Percentiles rank a stretch among this genome's conserved stretches.
phyloP scores from a whole-genome alignment of 2,888 invertebrate species.

The Polylopha cassiicola region DNA sequence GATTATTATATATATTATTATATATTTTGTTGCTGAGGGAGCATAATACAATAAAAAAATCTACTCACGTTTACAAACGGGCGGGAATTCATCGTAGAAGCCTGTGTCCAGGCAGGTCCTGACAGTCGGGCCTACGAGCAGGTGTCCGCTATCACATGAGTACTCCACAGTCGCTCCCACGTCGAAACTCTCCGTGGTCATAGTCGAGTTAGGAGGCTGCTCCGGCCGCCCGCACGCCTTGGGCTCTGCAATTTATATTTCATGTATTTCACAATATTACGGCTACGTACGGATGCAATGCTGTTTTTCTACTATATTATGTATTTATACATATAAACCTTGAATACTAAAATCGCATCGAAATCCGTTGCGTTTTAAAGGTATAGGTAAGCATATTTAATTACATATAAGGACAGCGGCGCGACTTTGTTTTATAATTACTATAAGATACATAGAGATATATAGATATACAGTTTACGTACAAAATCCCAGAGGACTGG shows the following conservation, averaged over 20 bases:
- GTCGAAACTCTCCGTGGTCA: constrained; percentile 84
- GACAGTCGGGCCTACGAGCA: constrained; percentile 89
- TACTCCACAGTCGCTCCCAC: constrained; percentile 92
- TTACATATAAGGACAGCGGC: no score
- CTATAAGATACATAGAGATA: no score
- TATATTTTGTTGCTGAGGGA: not conserved
- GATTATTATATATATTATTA: no score
- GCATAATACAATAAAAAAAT: not conserved
- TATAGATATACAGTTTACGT: no score
- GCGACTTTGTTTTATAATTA: no score
- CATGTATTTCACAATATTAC: not conserved
- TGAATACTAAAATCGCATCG: no score
- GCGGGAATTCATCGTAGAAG: constrained; percentile 95
- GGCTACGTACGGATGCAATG: no score
- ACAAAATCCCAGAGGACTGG: no score
- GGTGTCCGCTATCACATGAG: constrained; percentile 89
- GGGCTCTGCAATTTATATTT: constrained; percentile 80
- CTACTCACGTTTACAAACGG: constrained; percentile 92
- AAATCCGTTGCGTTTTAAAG: no score
- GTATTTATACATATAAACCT: no score
- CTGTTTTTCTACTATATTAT: no score
- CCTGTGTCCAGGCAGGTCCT: constrained; percentile 93
- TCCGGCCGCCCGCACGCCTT: constrained; percentile 94
- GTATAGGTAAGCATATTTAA: no score
- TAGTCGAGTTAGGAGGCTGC: constrained; percentile 94